Base-by-base conservation (phyloP, 2,797 vertebrate genomes). In the Cottoperca gobio region DNA sequence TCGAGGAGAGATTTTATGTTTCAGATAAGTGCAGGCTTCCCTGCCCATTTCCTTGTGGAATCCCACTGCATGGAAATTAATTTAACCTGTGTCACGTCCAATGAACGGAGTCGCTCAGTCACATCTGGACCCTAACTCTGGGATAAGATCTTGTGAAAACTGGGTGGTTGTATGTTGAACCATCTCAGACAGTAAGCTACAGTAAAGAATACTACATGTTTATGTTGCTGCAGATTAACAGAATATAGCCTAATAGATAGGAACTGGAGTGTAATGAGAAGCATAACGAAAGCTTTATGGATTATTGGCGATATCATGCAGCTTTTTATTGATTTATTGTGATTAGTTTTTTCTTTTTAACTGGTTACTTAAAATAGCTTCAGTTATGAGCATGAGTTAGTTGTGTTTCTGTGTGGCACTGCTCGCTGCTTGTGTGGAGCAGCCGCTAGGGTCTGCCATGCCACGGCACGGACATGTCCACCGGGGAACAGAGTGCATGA, bases 401-500 rank as follows among this genome's bases (percentile, higher is more conserved):
- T 46, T 46, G 3, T 4, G 9, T 11, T 21, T 46, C 23, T 23
- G 8, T 21, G 58, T 70, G 63, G 16, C 48, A 21, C 21, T 16
- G 13, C 12, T 46, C 45, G 31, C 66, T 40, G 83, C 17, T 39
- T 26, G 72, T 70, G 80, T 76, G 1, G 59, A 79, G 1, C 84
- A 68, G 79, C 93, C 94, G 73, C 92, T 94, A 93, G 93, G 93
- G 92, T 94, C 84, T 94, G 88, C 91, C 92, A 58, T 84, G 86
- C 83, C 90, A 33, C 82, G 87, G 91, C 90, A 33, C 82, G 87
- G 91, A 81, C 83, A 82, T 88, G 88, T 87, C 83, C 84, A 43
- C 84, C 67, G 74, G 74, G 40, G 39, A 9, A 8, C 72, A 43
- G 83, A 48, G 57, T 65, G 73, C 73, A 65, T 71, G 79, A 87